Evolutionary conservation across 2,797 vertebrate species (phyloP).

Genomic region (Gambelia wislizenii): DNA sequence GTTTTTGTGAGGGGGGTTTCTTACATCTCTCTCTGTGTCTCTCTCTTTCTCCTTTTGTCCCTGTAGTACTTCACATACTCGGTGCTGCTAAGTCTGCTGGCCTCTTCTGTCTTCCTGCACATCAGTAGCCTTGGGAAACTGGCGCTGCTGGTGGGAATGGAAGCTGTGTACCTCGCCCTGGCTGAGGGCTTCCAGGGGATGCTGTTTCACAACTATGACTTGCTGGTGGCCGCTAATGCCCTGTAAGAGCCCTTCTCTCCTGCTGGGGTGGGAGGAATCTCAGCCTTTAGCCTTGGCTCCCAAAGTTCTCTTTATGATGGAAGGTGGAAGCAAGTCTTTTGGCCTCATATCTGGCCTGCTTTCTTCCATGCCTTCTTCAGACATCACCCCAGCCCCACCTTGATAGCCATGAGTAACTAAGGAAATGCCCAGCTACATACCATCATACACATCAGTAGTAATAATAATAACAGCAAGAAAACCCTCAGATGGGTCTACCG

Average conservation of each 20-base stretch:
- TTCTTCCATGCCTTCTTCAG: neutral
- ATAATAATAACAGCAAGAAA: too few species aligned
- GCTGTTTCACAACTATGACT: slow-evolving; percentile 93
- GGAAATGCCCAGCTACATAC: neutral
- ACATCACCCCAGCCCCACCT: neutral
- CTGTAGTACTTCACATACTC: slow-evolving; percentile 93
- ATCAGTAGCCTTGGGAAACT: slow-evolving; percentile 97
- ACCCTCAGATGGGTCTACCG: too few species aligned
- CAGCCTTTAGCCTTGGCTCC: neutral
- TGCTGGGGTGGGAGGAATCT: neutral
- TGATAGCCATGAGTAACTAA: neutral
- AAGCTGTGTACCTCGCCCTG: slow-evolving; percentile 90
- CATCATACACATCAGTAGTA: too few species aligned
- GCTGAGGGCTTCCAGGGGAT: slow-evolving; percentile 90
- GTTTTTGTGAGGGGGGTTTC: neutral
- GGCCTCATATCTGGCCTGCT: slow-evolving; percentile 2
- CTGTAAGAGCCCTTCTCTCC: slow-evolving; percentile 83
- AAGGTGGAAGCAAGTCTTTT: fast-evolving
- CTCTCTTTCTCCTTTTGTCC: slow-evolving; percentile 21
- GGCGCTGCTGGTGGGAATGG: slow-evolving; percentile 91
- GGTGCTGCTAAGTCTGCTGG: slow-evolving; percentile 92
- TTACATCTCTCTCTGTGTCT: neutral
- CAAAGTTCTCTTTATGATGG: neutral
- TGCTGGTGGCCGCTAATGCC: slow-evolving; percentile 91
- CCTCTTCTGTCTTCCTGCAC: slow-evolving; percentile 96